Base-by-base conservation (phyloP, 1,140 invertebrate genomes). In the Ephestia elutella region DNA sequence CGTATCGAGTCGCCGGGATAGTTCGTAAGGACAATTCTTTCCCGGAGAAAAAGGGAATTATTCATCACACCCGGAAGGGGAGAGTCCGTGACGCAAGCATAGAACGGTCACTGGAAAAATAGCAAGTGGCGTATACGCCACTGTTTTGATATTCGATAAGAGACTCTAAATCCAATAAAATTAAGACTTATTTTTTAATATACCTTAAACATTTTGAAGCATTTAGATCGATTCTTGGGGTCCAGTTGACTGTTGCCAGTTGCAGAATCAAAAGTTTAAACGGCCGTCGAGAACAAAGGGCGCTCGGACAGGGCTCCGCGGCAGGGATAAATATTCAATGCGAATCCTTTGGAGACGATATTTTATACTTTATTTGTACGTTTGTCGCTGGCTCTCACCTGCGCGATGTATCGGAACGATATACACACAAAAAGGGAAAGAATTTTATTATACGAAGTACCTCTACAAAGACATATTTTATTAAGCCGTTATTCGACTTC, bases 201-300 rank as follows among this genome's bases (percentile, higher is more conserved):
- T 20, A 1, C 0, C 5, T 20, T 13, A 15, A 44, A 2, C 1
- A n/a, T 13, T 13, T 53, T 70, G 59, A 51, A 67, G 54, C 64
- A 75, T 69, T 73, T 80, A 78, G 63, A 66, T 73, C 69, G 68
- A 82, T 77, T 76, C 61, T 59, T 68, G 84, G 83, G 86, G 86
- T 86, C 83, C 83, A 83, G 80, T 86, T 83, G 73, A 84, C 71
- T 86, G 78, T 86, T 80, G 79, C 76, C 80, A 73, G 82, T 82
- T 84, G 86, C 86, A 84, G 83, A 86, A 88, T 88, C 80, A 86
- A 88, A 88, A 88, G 86, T 88, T 88, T 88, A 88, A 88, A 88
- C 86, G 86, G 82, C 71, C 82, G 77, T 67, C 68, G 81, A 82
- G 82, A 88, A 88, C 83, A 88, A 88, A 86, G 81, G 80, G 67